These are phyloP conservation scores for Cercopithecus diana DNA, from an alignment of 2,797 vertebrate species.

Conservation along the genomic window DNA sequence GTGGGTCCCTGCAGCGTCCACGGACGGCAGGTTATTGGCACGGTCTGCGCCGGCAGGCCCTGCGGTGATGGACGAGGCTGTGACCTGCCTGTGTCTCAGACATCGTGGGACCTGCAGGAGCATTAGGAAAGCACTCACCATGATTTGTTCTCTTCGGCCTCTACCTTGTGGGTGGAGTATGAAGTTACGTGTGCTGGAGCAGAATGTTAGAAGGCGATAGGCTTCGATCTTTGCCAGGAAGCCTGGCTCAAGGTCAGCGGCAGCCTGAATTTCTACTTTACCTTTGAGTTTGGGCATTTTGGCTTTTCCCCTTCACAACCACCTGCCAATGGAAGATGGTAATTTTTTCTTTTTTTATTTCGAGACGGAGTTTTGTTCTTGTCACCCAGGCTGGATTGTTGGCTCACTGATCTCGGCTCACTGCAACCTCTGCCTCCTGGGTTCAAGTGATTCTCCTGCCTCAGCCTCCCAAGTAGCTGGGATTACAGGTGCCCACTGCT, in stretches of 20 bases:
- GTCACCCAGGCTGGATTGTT: no score
- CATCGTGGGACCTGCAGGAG: background rate
- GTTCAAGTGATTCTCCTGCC: no score
- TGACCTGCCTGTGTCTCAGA: background rate
- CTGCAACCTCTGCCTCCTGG: no score
- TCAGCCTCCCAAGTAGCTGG: no score
- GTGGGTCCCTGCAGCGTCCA: no score
- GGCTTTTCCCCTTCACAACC: background rate
- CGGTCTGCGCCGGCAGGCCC: no score
- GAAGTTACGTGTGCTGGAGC: background rate
- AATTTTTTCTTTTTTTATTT: background rate
- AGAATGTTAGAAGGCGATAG: background rate
- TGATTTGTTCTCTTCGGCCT: background rate
- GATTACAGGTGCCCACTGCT: no score
- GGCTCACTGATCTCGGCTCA: no score
- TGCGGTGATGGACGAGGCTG: accelerated
- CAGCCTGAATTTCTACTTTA: background rate
- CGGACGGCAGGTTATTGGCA: background rate
- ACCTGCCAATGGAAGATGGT: background rate
- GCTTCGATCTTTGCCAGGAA: no score
- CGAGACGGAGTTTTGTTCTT: no score
- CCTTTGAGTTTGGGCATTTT: background rate
- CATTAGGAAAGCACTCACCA: background rate
- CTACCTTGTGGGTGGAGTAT: background rate
- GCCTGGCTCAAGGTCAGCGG: background rate